Evolutionary conservation across 2,113 vertebrate genomes (phyloP).

Genomic region (Rhinoptilus africanus): DNA sequence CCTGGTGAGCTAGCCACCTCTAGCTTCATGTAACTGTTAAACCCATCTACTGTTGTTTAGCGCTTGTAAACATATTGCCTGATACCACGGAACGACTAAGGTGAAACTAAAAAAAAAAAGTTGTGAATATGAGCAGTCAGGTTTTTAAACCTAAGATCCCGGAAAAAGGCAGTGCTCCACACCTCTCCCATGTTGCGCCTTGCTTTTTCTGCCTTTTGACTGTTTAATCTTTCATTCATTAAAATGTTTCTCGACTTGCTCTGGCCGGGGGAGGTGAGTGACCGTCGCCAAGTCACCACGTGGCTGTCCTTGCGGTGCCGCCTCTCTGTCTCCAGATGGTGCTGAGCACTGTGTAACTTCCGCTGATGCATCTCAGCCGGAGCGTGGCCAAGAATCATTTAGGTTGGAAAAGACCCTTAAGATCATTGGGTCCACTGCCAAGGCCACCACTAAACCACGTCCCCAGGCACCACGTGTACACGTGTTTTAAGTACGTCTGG

Average conservation of each 20-base stretch:
- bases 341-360: background rate
- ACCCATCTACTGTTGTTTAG: background rate
- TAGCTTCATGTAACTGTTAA: background rate
- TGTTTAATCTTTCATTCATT: background rate
- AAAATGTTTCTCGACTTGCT: background rate
- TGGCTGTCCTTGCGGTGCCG: background rate
- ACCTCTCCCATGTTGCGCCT: background rate
- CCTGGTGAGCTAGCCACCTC: background rate
- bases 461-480: background rate
- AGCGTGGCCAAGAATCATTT: background rate
- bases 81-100: accelerated
- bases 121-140: background rate
- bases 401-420: background rate
- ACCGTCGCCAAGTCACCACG: background rate
- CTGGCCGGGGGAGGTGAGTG: background rate
- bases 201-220: background rate
- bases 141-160: background rate
- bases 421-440: background rate
- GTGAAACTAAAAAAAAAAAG: background rate
- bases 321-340: background rate
- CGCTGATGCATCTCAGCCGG: background rate
- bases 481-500: background rate
- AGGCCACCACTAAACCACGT: background rate
- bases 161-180: background rate
- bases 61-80: background rate